Base-by-base conservation (phyloP, 2,113 vertebrate genomes). In the Uropsilus gracilis region DNA sequence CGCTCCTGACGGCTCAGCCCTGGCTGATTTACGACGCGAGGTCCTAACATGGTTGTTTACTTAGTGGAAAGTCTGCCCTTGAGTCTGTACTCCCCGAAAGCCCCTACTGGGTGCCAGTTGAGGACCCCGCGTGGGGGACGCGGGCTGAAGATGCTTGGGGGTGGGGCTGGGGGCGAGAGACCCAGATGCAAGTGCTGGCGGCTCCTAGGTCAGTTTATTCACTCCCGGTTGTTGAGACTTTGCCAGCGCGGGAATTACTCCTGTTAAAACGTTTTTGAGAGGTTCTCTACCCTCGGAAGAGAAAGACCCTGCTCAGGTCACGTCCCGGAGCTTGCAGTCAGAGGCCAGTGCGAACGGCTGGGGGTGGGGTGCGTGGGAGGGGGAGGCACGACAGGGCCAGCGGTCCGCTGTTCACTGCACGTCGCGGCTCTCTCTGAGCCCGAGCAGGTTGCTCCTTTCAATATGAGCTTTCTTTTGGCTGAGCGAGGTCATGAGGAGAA, bases 31-130 rank as follows among this genome's bases (percentile, higher is more conserved):
- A 48, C 3, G 8, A 63, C 59, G 5, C 0, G 57, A 76, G 57
- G n/a, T 87, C 59, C 78, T 73, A 86, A 89, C 59, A 83, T 89
- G 95, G 92, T 61, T 93, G 89, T 96, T 81, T 37, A 22, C 71
- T 95, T 69, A 80, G 75, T 18, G 46, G 50, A 81, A 73, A 77
- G 94, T 89, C 89, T 81, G 37, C 61, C 50, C 59, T 50, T 13
- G 63, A 64, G 32, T 57, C 50, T 32, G n/a, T 34, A 20, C 50
- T 57, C 68, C 30, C 61, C 20, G 0, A 46, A 82, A 86, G 71
- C 57, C 81, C 82, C 92, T 77, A 39, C 78, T 71, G 63, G 55
- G 86, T 83, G 82, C 63, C 28, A 22, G 69, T 84, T 64, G 86
- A 42, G 17, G 63, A 22, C 12, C 1, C 34, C n/a, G 55, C 37